Percentiles rank a stretch among this genome's conserved stretches.
These are phyloP conservation scores for Protobothrops flavoviridis DNA, from an alignment of 2,113 vertebrate species.

Conservation along the genomic window DNA sequence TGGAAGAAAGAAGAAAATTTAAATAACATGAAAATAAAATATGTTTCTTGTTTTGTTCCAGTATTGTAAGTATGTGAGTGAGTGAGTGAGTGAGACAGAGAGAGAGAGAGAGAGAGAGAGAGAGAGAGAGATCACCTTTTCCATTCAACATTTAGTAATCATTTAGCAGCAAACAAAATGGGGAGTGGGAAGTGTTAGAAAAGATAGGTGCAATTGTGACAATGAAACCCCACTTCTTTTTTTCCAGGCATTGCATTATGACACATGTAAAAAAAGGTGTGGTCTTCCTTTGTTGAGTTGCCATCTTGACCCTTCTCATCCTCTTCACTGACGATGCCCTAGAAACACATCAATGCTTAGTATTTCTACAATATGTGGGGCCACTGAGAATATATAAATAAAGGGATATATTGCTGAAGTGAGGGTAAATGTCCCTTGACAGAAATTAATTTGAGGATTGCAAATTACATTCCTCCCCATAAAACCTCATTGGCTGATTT, in stretches of 20 bases:
- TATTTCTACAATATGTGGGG: neutral
- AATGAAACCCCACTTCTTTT: neutral
- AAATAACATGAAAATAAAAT: neutral
- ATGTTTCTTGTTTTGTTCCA: neutral
- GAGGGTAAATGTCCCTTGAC: neutral
- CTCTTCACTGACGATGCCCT: neutral
- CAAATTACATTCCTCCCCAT: neutral
- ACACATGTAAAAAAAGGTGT: neutral
- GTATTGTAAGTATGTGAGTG: neutral
- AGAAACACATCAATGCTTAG: neutral
- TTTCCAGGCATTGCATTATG: neutral
- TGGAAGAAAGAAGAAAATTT: constrained; percentile 56
- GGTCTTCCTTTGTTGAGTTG: neutral
- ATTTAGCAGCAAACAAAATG: neutral
- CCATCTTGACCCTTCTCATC: neutral
- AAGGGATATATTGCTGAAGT: neutral
- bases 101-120: neutral
- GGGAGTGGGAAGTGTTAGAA: neutral
- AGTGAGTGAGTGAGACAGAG: no score
- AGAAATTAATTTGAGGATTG: neutral
- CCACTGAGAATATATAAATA: neutral
- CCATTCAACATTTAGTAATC: neutral
- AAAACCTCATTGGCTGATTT: neutral
- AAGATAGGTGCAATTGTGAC: neutral
- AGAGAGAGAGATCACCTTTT: neutral